Base-by-base conservation (phyloP, 2,113 vertebrate genomes). In the Petrocephalus microphthalmus region DNA sequence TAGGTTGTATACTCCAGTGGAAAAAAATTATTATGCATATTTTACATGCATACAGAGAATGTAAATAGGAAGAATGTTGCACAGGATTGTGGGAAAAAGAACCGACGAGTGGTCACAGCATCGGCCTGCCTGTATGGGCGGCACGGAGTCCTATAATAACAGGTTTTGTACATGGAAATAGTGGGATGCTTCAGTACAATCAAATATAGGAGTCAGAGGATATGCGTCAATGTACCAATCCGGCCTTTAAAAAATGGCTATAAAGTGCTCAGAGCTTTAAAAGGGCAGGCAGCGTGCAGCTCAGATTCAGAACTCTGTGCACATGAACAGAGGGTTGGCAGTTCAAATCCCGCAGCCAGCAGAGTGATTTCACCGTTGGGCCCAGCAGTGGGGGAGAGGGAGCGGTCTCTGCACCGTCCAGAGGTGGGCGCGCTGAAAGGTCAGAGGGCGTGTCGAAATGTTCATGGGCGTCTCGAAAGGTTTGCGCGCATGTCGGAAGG, bases 21-120 rank as follows among this genome's bases (percentile, higher is more conserved):
- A 85, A 85, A 89, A 87, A 60, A 87, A 85, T n/a, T 60, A 88
- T 90, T 89, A 87, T 81, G 85, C 52, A 85, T 57, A 89, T 54
- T 85, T 57, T 71, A 25, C 86, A 84, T 52, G 33, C 57, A 54
- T 52, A 87, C 60, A 37, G 15, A 90, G 10, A 89, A 56, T 42
- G 64, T 74, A 88, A 88, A 88, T 19, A 53, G 47, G 49, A 87
- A 81, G 52, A 45, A 17, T 37, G 57, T 87, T 71, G 20, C 42
- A 52, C 37, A 29, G 53, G 53, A 54, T 17, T 60, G 82, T 15
- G 45, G 2, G n/a, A 45, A 51, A 84, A 51, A 45, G 5, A 33
- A 51, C 33, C 2, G 33, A 78, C 4, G 51, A 17, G 51, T 0
- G n/a, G 47, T 13, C 81, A n/a, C 5, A 47, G 11, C 81, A 4